These are phyloP conservation scores for Atherinomorus stipes DNA, from an alignment of 2,113 vertebrate genomes.

Conservation along the genomic window DNA sequence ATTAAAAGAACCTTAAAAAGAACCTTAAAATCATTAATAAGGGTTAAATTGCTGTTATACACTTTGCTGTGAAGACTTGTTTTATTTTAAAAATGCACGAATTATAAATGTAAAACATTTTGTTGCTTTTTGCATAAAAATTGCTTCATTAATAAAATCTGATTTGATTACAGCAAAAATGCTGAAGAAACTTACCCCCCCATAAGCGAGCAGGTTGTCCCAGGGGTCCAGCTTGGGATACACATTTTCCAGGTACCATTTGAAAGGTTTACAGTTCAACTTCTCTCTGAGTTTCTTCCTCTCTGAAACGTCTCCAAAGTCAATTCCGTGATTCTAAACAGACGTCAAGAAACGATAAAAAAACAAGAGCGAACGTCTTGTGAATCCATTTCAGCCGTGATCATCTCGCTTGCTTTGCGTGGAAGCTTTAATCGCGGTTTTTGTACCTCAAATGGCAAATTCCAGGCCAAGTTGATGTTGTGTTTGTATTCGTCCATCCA, in stretches of 20 bases:
- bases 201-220: conserved; percentile 63
- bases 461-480: conserved; percentile 85
- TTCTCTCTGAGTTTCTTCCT: conserved; percentile 88
- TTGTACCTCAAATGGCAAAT: conserved; percentile 79
- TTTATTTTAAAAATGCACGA: too few species aligned
- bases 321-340: conserved; percentile 90
- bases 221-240: conserved; percentile 85
- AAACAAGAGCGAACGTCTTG: too few species aligned
- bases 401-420: too few species aligned
- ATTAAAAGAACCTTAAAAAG: too few species aligned
- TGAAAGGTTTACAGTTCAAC: conserved; percentile 93
- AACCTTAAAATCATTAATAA: too few species aligned
- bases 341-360: not conserved
- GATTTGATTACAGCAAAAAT: rapidly evolving
- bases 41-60: too few species aligned
- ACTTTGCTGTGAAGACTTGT: too few species aligned
- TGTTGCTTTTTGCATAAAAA: too few species aligned
- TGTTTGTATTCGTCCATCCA: conserved; percentile 88
- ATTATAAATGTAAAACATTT: too few species aligned
- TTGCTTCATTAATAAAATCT: too few species aligned
- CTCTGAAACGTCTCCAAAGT: conserved; percentile 91
- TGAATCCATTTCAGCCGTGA: too few species aligned
- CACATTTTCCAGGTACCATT: conserved; percentile 95
- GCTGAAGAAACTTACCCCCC: conserved; percentile 58
- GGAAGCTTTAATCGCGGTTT: not conserved